Base-by-base conservation (phyloP, 2,797 vertebrate species). In the Calcarius lapponicus region DNA sequence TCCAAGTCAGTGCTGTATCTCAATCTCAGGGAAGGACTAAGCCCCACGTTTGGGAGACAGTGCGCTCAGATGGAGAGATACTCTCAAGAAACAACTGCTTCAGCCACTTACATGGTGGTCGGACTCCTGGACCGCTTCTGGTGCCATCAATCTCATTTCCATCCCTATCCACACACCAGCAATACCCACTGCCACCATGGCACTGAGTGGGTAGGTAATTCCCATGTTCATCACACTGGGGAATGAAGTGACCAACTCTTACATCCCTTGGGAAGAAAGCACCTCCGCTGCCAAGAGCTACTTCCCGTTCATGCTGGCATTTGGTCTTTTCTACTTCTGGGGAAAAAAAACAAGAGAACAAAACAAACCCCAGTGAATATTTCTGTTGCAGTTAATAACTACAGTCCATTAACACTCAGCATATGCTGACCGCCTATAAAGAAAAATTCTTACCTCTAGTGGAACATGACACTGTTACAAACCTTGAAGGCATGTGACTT, bases 141-240 rank as follows among this genome's bases (percentile, higher is more conserved):
- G 98, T 99, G 65, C 98, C 99, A 11, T 97, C 97, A 73, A 99
- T 97, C 97, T 99, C 99, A 24, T 98, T 98, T 36, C 99, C 99
- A 0, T 98, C 97, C 6, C 95, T 95, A 84, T 99, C 98, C 94
- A 99, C 99, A 8, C 99, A 99, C 99, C 99, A 99, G 92, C 99
- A 99, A 80, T 99, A 97, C 8, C 98, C 98, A 1, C 94, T 98
- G 97, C 97, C 97, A 69, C 89, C 58, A 7, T 99, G 98, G 96
- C 99, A 99, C 97, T 99, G 99, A 32, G 97, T 98, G 54, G 99
- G 98, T 13, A 95, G 76, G 7, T 99, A 99, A 62, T 97, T 97
- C 1, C 99, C 99, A 1, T 98, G 97, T 12, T 98, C 97, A 11
- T 99, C 99, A 88, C 99, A 99, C 13, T 97, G 91, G 1, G 99